phyloP scores from a whole-genome alignment of 2,797 vertebrate genomes.

The Micromesistius poutassou region DNA sequence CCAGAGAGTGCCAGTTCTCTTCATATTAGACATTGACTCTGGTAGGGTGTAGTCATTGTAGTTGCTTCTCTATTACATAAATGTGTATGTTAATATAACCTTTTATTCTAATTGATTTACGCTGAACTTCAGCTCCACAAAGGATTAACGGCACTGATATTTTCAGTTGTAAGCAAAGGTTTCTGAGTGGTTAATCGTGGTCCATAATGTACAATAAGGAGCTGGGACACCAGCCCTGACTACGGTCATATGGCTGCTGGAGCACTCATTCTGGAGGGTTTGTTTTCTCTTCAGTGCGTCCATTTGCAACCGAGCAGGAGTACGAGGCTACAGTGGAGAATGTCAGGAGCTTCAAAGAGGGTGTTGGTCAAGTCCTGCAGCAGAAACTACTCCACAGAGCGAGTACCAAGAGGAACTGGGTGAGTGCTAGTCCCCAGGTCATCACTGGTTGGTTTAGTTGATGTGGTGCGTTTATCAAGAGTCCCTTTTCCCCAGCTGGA shows the following conservation, averaged over 20 bases:
- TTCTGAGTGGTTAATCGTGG: not conserved
- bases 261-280: not conserved
- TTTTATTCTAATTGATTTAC: not conserved
- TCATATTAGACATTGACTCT: too few relatives aligned
- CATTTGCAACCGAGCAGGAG: conserved; percentile 85
- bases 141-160: not conserved
- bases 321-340: conserved; percentile 77
- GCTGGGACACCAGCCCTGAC: not conserved
- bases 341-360: conserved; percentile 82
- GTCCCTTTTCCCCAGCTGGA: conserved; percentile 80
- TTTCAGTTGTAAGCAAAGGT: not conserved
- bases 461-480: conserved; percentile 4
- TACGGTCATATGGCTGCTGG: not conserved
- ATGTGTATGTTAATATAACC: not conserved
- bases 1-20: too few relatives aligned
- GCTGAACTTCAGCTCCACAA: not conserved
- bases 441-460: not conserved
- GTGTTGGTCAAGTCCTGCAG: conserved; percentile 83
- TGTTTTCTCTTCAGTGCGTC: conserved; percentile 75
- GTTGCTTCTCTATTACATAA: not conserved
- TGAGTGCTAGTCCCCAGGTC: conserved; percentile 46
- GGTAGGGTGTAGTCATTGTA: too few relatives aligned
- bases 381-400: conserved; percentile 87
- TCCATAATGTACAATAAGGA: too few relatives aligned
- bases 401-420: conserved; percentile 87